Percentiles rank a stretch among this genome's conserved stretches.
These are phyloP conservation scores for Atta cephalotes DNA, from an alignment of 1,140 invertebrate species.

Conservation along the genomic window DNA sequence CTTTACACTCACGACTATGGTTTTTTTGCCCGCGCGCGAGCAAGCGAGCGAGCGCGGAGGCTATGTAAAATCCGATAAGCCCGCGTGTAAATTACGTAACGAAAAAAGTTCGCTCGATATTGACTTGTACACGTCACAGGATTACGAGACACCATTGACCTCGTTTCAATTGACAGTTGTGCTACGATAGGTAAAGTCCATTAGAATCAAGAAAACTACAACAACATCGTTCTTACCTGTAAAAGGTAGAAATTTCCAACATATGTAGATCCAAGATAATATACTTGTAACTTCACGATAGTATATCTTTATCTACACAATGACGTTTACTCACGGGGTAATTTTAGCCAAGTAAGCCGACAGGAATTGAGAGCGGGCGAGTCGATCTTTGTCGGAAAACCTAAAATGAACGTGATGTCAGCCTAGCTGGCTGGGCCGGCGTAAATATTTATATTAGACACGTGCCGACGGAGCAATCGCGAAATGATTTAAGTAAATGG, in stretches of 20 bases:
- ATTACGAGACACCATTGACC: slow-evolving; percentile 45
- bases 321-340: slow-evolving; percentile 47
- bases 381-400: slow-evolving; percentile 58
- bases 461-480: slow-evolving; percentile 57
- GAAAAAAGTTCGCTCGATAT: slow-evolving; percentile 56
- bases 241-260: neutral
- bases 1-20: neutral
- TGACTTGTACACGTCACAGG: slow-evolving; percentile 49
- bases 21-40: slow-evolving; percentile 33
- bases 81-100: slow-evolving; percentile 57
- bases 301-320: slow-evolving; percentile 32
- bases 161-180: slow-evolving; percentile 47
- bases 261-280: slow-evolving; percentile 33
- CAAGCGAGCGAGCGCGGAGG: slow-evolving; percentile 30
- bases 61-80: slow-evolving; percentile 57
- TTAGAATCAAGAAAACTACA: slow-evolving; percentile 7
- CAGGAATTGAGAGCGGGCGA: slow-evolving; percentile 59
- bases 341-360: slow-evolving; percentile 66
- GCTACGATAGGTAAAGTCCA: slow-evolving; percentile 26
- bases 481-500: slow-evolving; percentile 76
- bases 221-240: neutral
- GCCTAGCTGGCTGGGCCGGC: slow-evolving; percentile 58
- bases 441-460: slow-evolving; percentile 77
- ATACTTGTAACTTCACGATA: slow-evolving; percentile 2
- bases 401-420: slow-evolving; percentile 70